phyloP scores from a whole-genome alignment of 2,888 invertebrate species.

The Ochlodes sylvanus region DNA sequence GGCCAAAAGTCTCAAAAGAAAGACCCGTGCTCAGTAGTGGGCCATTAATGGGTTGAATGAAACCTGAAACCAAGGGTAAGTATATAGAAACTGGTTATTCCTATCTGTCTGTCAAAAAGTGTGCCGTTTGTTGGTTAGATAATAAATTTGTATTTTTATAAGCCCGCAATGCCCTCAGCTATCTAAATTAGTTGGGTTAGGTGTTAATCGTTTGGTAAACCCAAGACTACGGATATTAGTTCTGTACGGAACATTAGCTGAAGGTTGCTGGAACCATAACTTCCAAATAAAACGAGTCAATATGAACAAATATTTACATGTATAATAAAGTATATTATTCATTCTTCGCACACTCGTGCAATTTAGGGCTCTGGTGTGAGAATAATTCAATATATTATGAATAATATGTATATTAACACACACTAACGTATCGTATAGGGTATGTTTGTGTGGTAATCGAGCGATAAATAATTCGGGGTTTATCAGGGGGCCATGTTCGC shows the following conservation, averaged over 20 bases:
- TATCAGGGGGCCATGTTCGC: constrained; percentile 73
- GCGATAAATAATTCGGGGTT: constrained; percentile 80
- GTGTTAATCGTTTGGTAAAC: not conserved
- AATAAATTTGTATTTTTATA: no score
- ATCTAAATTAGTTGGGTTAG: not conserved
- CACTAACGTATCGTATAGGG: constrained; percentile 34
- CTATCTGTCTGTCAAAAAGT: no score
- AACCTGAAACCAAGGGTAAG: no score
- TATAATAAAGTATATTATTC: constrained; percentile 33
- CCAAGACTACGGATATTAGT: constrained; percentile 1
- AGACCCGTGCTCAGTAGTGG: no score
- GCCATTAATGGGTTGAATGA: no score
- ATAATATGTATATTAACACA: constrained; percentile 22
- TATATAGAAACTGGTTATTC: no score
- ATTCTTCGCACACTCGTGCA: constrained; percentile 25
- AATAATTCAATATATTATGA: not conserved
- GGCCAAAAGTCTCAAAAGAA: no score
- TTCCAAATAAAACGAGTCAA: constrained; percentile 12
- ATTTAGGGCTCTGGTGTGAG: not conserved
- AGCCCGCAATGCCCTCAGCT: no score
- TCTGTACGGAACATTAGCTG: constrained; percentile 20
- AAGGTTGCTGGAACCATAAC: constrained; percentile 10
- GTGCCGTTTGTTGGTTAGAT: no score
- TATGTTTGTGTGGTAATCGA: constrained; percentile 64
- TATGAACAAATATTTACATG: constrained; percentile 35